Percentiles rank a stretch among this genome's conserved stretches.
Conservation (phyloP, 2,888 invertebrate genomes). For the Malthinus seriepunctatus region DNA sequence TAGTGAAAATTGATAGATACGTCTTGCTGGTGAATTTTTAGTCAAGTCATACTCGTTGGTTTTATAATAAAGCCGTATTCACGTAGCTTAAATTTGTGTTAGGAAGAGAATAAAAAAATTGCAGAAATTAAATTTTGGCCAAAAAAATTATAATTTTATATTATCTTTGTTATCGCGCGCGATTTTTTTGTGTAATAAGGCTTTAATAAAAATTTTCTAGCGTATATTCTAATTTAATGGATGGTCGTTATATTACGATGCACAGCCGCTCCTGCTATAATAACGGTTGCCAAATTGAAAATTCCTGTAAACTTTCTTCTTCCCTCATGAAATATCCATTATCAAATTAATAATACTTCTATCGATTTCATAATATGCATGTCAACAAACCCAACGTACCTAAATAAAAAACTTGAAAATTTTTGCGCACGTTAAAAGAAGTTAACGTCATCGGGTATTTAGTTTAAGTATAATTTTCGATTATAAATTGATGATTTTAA, state of each 20-base stretch:
- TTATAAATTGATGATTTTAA: slow-evolving; percentile 31
- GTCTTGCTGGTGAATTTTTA: slow-evolving; percentile 14
- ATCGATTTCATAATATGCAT: slow-evolving; percentile 39
- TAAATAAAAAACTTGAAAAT: background rate
- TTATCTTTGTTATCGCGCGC: background rate
- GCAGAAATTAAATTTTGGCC: background rate
- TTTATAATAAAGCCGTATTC: slow-evolving; percentile 4
- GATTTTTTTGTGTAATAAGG: slow-evolving; percentile 3
- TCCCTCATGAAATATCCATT: slow-evolving; percentile 49
- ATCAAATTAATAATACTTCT: slow-evolving; percentile 48
- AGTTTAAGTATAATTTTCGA: slow-evolving; percentile 9
- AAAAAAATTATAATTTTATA: background rate
- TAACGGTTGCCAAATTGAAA: slow-evolving; percentile 47
- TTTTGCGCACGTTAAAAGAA: background rate
- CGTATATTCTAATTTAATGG: slow-evolving; percentile 28
- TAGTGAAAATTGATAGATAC: slow-evolving; percentile 15
- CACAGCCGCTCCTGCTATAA: slow-evolving; percentile 42
- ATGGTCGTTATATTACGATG: slow-evolving; percentile 39
- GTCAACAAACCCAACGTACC: slow-evolving; percentile 21
- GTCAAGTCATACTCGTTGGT: slow-evolving; percentile 8
- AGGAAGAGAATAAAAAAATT: background rate
- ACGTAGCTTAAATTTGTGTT: too few species aligned
- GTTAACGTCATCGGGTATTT: background rate
- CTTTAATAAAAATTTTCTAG: slow-evolving; percentile 28
- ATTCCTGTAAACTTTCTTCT: slow-evolving; percentile 47